Evolutionary conservation across 2,113 vertebrate genomes (phyloP).

Genomic region (Brachyistius frenatus): DNA sequence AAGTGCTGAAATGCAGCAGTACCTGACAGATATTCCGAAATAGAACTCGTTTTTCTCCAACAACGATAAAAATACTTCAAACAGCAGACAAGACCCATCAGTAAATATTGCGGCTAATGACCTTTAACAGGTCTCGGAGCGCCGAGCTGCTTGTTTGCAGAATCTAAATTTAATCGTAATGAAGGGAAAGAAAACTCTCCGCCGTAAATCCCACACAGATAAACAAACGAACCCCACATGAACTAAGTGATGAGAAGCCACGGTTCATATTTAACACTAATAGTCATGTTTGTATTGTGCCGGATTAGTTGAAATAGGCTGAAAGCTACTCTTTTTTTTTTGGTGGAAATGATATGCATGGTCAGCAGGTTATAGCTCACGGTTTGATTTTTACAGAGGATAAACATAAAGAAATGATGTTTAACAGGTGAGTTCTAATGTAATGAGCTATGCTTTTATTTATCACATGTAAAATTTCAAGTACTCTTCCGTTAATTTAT

Average conservation of each 20-base stretch:
- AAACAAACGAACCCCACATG: neutral
- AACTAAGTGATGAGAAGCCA: neutral
- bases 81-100: no score
- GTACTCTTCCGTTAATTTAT: slow-evolving; percentile 7
- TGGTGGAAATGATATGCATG: neutral
- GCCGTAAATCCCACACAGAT: neutral
- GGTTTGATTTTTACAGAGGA: neutral
- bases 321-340: neutral
- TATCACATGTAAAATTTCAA: neutral
- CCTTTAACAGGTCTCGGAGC: slow-evolving; percentile 17
- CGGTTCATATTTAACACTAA: neutral
- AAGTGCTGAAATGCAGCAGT: neutral
- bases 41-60: slow-evolving; percentile 4
- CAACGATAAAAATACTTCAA: neutral
- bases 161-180: slow-evolving; percentile 13
- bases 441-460: slow-evolving; percentile 16
- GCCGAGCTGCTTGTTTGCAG: neutral
- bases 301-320: neutral
- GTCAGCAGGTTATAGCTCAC: neutral
- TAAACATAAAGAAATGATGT: neutral
- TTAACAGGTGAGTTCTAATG: neutral
- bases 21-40: slow-evolving; percentile 31
- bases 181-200: neutral
- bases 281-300: neutral
- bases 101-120: slow-evolving; percentile 4